A percentile compares a stretch with the other conserved stretches of the same genome.
These are phyloP conservation scores for Hermaeophaga mercurialis DNA, from an alignment of 2,888 invertebrate genomes.

Conservation along the genomic window DNA sequence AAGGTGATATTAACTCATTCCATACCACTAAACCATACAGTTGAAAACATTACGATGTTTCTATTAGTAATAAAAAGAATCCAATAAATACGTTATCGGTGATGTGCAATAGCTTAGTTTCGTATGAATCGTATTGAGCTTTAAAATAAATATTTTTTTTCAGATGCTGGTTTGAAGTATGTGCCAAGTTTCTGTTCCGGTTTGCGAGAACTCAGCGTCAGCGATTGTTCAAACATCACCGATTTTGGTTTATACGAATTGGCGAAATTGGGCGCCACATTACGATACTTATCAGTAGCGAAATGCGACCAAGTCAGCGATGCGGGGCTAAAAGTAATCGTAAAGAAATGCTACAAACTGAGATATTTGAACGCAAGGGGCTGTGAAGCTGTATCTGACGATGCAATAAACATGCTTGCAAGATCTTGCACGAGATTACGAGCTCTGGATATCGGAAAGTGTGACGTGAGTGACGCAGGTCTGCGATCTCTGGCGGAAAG, in stretches of 20 bases:
- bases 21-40: too few relatives aligned
- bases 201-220: conserved; percentile 85
- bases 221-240: conserved; percentile 87
- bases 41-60: too few relatives aligned
- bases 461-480: conserved; percentile 90
- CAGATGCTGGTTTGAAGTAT: conserved; percentile 89
- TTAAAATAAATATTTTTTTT: too few relatives aligned
- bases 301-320: conserved; percentile 93
- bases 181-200: conserved; percentile 87
- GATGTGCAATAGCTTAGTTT: too few relatives aligned
- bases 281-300: conserved; percentile 90
- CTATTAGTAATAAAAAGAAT: too few relatives aligned
- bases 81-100: too few relatives aligned
- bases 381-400: conserved; percentile 93
- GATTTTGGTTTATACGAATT: conserved; percentile 91
- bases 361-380: conserved; percentile 90
- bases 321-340: conserved; percentile 85
- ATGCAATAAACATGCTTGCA: conserved; percentile 84
- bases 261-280: conserved; percentile 84
- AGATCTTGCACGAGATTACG: conserved; percentile 83
- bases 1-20: too few relatives aligned
- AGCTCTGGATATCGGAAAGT: conserved; percentile 90
- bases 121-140: too few relatives aligned
- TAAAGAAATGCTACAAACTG: conserved; percentile 85
- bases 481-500: conserved; percentile 84